A percentile compares a stretch with the other conserved stretches of the same genome.
phyloP scores from a whole-genome alignment of 2,797 vertebrate genomes.

The Lacerta viridis region DNA sequence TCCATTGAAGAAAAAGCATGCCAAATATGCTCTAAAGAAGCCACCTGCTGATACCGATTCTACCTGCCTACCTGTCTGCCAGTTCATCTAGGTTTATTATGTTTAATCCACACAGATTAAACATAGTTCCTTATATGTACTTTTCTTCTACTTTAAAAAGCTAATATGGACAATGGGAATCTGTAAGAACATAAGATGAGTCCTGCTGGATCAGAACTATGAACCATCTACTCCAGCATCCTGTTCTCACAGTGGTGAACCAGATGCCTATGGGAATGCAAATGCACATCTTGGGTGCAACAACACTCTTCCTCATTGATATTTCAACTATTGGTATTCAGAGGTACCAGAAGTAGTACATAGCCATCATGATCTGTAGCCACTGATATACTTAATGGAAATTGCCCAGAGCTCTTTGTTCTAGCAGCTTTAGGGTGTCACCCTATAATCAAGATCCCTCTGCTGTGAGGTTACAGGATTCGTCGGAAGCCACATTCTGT shows the following conservation, averaged over 20 bases:
- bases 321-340: no score
- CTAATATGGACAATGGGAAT: neutral
- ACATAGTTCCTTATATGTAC: neutral
- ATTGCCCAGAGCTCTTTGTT: neutral
- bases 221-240: no score
- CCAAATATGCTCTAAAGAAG: neutral
- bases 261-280: no score
- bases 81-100: neutral
- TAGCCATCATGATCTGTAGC: no score
- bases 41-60: conserved; percentile 4
- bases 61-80: neutral
- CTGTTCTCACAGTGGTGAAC: no score
- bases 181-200: neutral
- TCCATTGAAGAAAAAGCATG: neutral
- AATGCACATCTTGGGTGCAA: no score
- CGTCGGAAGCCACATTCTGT: no score
- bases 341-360: no score
- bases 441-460: neutral
- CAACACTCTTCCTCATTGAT: no score
- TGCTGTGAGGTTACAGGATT: neutral
- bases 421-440: neutral
- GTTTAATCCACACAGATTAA: neutral
- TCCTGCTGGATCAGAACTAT: no score
- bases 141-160: neutral
- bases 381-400: neutral